A percentile compares a stretch with the other conserved stretches of the same genome.
phyloP scores from a whole-genome alignment of 35 echinoderm and acorn worm species.

The Amphiura filiformis region DNA sequence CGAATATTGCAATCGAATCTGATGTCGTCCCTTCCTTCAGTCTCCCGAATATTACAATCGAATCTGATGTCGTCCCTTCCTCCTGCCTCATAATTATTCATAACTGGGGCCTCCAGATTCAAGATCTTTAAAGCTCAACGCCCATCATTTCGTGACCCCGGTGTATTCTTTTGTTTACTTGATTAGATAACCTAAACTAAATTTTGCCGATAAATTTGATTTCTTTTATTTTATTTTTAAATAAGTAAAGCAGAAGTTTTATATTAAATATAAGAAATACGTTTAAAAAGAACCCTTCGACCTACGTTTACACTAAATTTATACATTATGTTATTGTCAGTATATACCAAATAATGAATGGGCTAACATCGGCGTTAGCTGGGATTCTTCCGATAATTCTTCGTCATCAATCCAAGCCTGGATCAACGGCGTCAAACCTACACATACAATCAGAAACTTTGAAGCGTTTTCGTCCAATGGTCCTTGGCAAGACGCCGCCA shows the following conservation, averaged over 20 bases:
- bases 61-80: too few species aligned
- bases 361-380: conserved; percentile 61
- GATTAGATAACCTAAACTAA: too few species aligned
- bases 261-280: background rate
- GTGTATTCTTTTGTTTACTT: too few species aligned
- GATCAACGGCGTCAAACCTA: background rate
- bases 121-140: too few species aligned
- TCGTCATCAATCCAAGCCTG: background rate
- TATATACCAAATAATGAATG: conserved; percentile 16
- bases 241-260: background rate
- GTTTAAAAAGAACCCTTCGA: background rate
- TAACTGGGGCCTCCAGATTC: too few species aligned
- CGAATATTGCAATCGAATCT: too few species aligned
- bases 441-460: background rate
- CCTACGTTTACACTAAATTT: background rate
- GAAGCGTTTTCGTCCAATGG: background rate
- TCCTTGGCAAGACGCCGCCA: background rate
- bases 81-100: too few species aligned
- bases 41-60: too few species aligned
- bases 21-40: too few species aligned
- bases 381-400: conserved; percentile 17
- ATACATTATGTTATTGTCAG: background rate
- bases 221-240: too few species aligned
- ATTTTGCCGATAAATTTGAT: too few species aligned
- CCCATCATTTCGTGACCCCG: too few species aligned